Conservation (phyloP, 1,140 invertebrate species). For the Ceratosolen solmsi region DNA sequence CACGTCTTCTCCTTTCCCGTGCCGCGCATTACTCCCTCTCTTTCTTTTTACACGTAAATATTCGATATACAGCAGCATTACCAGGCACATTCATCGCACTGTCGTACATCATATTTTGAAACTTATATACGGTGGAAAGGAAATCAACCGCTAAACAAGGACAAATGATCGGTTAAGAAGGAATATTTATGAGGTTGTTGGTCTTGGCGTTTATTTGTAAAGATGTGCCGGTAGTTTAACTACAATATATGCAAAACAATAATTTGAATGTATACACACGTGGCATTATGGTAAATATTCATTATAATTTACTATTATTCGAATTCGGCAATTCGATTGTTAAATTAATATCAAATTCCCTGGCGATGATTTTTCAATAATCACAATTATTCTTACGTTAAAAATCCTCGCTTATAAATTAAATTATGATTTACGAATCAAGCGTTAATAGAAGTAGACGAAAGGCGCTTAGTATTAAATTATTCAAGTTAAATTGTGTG, state of each 20-base stretch:
- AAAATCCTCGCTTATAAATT: not conserved
- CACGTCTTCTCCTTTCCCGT: not conserved
- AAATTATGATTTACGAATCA: not conserved
- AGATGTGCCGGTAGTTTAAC: no score
- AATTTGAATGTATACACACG: no score
- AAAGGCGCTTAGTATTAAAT: no score
- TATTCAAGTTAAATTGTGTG: not conserved
- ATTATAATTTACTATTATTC: no score
- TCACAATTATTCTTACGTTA: no score
- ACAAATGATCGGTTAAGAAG: not conserved
- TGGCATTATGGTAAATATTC: no score
- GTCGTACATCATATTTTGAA: not conserved
- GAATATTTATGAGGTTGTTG: not conserved
- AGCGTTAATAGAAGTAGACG: not conserved
- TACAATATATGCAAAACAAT: no score
- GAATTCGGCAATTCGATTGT: no score
- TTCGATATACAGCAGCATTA: not conserved
- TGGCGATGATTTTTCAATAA: no score
- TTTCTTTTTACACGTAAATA: slow-evolving; percentile 19
- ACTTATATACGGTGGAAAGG: not conserved
- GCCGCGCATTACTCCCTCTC: not conserved
- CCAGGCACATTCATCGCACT: not conserved
- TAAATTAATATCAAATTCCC: no score
- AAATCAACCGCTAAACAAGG: not conserved
- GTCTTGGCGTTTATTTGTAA: no score